These are phyloP conservation scores for Drosophila yakuba DNA, from an alignment of 1,140 invertebrate genomes.

Conservation along the genomic window DNA sequence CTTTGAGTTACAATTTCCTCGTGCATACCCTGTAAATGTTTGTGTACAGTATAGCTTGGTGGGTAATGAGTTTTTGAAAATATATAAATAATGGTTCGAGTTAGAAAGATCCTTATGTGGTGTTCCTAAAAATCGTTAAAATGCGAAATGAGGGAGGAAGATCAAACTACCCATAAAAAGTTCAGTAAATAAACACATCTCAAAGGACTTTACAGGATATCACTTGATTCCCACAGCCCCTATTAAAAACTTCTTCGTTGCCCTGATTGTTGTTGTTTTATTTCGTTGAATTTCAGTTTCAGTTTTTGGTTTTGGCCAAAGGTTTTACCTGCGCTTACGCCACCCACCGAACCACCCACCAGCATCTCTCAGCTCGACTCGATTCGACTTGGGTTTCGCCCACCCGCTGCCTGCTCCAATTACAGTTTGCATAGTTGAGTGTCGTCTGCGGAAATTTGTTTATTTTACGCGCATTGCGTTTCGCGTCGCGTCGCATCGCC, in stretches of 20 bases:
- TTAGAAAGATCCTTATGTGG: too few species aligned
- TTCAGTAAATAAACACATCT: too few species aligned
- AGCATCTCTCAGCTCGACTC: constrained; percentile 6
- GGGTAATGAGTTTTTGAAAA: not conserved
- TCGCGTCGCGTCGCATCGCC: constrained; percentile 37
- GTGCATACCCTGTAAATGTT: constrained; percentile 12
- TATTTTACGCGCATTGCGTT: constrained; percentile 80
- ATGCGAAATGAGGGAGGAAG: too few species aligned
- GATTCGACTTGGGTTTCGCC: constrained; percentile 2
- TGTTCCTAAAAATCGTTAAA: too few species aligned
- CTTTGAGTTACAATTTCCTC: constrained; percentile 44
- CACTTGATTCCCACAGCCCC: not conserved
- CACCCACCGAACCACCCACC: constrained; percentile 1
- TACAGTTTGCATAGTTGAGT: constrained; percentile 82
- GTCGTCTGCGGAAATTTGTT: constrained; percentile 81
- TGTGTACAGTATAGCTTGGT: not conserved
- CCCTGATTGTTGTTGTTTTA: constrained; percentile 30
- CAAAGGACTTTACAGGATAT: constrained; percentile 14
- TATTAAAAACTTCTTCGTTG: not conserved
- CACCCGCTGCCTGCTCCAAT: constrained; percentile 60
- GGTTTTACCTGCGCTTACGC: constrained; percentile 61
- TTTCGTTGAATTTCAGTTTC: constrained; percentile 56
- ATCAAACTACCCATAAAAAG: too few species aligned
- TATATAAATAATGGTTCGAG: too few species aligned
- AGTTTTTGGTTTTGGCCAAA: constrained; percentile 68